A percentile compares a stretch with the other conserved stretches of the same genome.
These are phyloP conservation scores for Merops nubicus DNA, from an alignment of 2,113 vertebrate species.

Conservation along the genomic window DNA sequence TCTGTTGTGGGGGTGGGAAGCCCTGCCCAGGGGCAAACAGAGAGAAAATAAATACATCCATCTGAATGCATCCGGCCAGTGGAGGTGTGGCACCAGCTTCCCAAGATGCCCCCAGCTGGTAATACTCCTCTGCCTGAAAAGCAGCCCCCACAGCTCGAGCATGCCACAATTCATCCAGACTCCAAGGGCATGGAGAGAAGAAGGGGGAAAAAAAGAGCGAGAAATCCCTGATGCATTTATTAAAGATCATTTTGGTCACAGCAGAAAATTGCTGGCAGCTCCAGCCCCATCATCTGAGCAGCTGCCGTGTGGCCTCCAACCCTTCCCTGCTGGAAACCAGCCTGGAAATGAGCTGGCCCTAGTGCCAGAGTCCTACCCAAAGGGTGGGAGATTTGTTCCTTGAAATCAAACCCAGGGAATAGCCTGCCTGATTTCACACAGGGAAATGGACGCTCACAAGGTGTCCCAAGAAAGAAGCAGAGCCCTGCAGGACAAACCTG, in stretches of 20 bases:
- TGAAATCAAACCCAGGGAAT: neutral
- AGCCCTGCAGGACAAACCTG: neutral
- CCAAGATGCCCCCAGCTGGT: neutral
- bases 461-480: neutral
- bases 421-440: neutral
- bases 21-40: neutral
- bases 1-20: neutral
- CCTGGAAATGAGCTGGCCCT: constrained; percentile 24
- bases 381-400: neutral
- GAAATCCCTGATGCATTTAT: neutral
- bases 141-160: fast-evolving
- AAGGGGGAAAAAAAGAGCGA: neutral
- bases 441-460: neutral
- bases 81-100: neutral
- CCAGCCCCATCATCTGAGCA: neutral
- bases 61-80: neutral
- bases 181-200: neutral
- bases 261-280: constrained; percentile 36
- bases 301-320: constrained; percentile 27
- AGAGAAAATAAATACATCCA: neutral
- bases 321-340: constrained; percentile 5
- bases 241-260: constrained; percentile 22
- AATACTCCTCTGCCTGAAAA: neutral
- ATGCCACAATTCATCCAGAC: neutral
- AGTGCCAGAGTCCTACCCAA: neutral